Percentiles rank a stretch among this genome's conserved stretches.
Conservation (phyloP, 2,888 invertebrate genomes). For the Leptopilina myrica region DNA sequence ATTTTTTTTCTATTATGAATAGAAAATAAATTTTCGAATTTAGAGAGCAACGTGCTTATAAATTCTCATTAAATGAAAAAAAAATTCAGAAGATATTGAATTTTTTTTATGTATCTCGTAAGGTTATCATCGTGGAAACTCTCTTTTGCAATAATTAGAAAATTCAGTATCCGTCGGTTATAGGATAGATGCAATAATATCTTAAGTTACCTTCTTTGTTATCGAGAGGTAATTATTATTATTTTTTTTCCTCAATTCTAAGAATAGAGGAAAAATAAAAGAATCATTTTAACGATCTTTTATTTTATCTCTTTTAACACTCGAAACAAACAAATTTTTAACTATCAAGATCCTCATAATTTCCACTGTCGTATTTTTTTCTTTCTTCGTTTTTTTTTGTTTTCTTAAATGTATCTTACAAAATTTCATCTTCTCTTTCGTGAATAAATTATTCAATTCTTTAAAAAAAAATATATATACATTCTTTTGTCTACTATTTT, state of each 20-base stretch:
- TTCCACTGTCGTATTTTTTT: neutral
- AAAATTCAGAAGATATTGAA: neutral
- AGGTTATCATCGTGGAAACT: conserved; percentile 57
- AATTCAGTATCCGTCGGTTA: conserved; percentile 49
- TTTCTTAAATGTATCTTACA: neutral
- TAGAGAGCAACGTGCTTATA: too few species aligned
- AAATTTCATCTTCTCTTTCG: neutral
- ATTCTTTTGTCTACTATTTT: too few species aligned
- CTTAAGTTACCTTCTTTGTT: neutral
- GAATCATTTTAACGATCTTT: neutral
- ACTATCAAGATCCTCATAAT: conserved; percentile 8
- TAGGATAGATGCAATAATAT: conserved; percentile 23
- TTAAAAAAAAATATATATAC: too few species aligned
- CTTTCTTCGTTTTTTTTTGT: too few species aligned
- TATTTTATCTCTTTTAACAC: neutral
- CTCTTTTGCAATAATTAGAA: conserved; percentile 53
- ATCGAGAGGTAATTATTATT: conserved; percentile 2
- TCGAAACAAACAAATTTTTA: neutral
- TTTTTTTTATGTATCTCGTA: conserved; percentile 51
- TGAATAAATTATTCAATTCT: too few species aligned
- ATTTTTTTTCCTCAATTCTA: neutral
- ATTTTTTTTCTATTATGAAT: too few species aligned
- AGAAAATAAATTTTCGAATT: too few species aligned
- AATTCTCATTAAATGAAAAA: too few species aligned
- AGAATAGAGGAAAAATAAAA: conserved; percentile 5